phyloP scores from a whole-genome alignment of 2,113 vertebrate genomes.

The Oncorhynchus tshawytscha region DNA sequence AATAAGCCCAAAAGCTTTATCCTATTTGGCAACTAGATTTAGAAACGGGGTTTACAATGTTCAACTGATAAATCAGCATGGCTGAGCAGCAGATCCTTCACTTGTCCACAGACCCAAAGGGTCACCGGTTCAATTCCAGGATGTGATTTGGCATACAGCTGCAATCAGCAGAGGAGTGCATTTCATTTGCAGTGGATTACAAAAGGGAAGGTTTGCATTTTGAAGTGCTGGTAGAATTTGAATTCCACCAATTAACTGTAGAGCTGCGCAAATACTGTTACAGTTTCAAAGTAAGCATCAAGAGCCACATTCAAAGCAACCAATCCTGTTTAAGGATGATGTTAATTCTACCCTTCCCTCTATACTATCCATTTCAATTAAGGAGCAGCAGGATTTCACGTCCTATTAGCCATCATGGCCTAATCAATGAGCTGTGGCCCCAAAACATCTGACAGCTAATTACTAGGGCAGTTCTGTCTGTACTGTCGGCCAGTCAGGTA shows the following conservation, averaged over 20 bases:
- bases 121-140: slow-evolving; percentile 2
- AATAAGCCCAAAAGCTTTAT: slow-evolving; percentile 5
- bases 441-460: slow-evolving; percentile 75
- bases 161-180: slow-evolving; percentile 18
- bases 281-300: neutral
- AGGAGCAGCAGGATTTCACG: slow-evolving; percentile 57
- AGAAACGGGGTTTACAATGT: slow-evolving; percentile 17
- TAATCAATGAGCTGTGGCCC: slow-evolving; percentile 73
- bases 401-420: slow-evolving; percentile 70
- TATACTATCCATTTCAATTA: slow-evolving; percentile 49
- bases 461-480: slow-evolving; percentile 54
- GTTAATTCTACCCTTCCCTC: slow-evolving; percentile 35
- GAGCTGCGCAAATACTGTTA: slow-evolving; percentile 9
- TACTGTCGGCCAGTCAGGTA: slow-evolving; percentile 63
- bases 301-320: slow-evolving; percentile 7
- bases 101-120: slow-evolving; percentile 2
- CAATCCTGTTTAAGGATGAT: neutral
- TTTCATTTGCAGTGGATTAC: slow-evolving; percentile 1
- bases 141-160: neutral
- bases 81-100: slow-evolving; percentile 1
- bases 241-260: slow-evolving; percentile 5
- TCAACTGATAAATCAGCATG: slow-evolving; percentile 19
- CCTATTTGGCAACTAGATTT: slow-evolving; percentile 6
- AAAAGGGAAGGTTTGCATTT: slow-evolving; percentile 30
- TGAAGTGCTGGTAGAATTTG: slow-evolving; percentile 4